These are phyloP conservation scores for Tursiops truncatus DNA, from an alignment of 2,113 vertebrate genomes.

Conservation along the genomic window DNA sequence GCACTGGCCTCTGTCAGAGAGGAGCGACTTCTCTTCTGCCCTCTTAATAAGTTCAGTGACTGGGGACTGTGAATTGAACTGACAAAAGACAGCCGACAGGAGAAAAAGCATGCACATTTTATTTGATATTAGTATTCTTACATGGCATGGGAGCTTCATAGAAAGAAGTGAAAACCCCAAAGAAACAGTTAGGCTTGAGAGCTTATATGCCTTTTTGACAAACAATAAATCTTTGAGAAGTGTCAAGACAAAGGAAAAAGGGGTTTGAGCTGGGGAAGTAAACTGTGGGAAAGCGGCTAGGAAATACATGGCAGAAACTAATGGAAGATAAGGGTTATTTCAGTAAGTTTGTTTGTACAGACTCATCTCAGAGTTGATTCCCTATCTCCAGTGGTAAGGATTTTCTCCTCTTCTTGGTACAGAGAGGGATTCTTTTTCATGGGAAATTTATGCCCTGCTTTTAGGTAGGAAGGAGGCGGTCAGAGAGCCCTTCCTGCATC, in stretches of 20 bases:
- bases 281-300: background rate
- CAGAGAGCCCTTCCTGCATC: background rate
- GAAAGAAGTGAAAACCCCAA: background rate
- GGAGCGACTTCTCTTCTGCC: background rate
- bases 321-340: background rate
- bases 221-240: background rate
- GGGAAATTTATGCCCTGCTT: background rate
- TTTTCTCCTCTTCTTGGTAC: background rate
- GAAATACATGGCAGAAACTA: background rate
- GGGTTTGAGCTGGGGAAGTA: background rate
- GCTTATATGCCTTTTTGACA: no score
- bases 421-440: background rate
- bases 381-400: no score
- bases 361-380: background rate
- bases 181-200: background rate
- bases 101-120: background rate
- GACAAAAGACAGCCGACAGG: background rate
- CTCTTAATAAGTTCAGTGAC: background rate
- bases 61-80: background rate
- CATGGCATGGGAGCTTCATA: background rate
- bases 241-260: background rate
- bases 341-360: background rate
- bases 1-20: no score
- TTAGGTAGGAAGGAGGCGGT: background rate
- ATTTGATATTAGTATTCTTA: background rate